A percentile compares a stretch with the other conserved stretches of the same genome.
Conservation (phyloP, 2,113 vertebrate species). For the Lophura nycthemera region DNA sequence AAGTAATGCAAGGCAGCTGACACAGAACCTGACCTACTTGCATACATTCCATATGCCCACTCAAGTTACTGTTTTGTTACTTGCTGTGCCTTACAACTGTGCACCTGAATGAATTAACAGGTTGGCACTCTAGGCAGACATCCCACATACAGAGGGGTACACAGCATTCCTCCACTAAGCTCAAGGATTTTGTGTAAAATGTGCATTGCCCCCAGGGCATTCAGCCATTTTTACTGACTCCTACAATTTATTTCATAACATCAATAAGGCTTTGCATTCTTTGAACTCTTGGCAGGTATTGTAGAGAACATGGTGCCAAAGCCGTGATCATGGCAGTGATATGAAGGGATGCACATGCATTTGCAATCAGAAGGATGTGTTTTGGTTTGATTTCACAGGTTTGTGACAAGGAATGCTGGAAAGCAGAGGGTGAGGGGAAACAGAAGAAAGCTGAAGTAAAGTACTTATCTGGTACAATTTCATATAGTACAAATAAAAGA, state of each 20-base stretch:
- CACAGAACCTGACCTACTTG: background rate
- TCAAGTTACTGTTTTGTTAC: background rate
- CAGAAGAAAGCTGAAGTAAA: background rate
- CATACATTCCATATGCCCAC: fast-evolving
- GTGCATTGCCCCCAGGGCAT: background rate
- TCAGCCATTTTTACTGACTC: background rate
- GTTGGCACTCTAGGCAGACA: background rate
- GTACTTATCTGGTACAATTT: background rate
- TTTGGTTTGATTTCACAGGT: background rate
- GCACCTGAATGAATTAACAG: background rate
- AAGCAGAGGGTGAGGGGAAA: background rate
- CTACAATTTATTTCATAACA: background rate
- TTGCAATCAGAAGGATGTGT: background rate
- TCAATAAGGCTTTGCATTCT: fast-evolving
- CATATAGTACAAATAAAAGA: background rate
- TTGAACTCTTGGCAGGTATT: background rate
- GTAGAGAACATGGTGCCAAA: background rate
- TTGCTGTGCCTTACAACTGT: background rate
- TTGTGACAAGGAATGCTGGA: background rate
- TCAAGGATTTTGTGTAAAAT: background rate
- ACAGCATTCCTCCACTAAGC: background rate
- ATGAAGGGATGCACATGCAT: background rate
- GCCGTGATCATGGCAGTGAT: background rate
- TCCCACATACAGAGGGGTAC: background rate
- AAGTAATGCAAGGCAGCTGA: background rate